Conservation (phyloP, 2,888 invertebrate species). For the Ormyrus thymus region DNA sequence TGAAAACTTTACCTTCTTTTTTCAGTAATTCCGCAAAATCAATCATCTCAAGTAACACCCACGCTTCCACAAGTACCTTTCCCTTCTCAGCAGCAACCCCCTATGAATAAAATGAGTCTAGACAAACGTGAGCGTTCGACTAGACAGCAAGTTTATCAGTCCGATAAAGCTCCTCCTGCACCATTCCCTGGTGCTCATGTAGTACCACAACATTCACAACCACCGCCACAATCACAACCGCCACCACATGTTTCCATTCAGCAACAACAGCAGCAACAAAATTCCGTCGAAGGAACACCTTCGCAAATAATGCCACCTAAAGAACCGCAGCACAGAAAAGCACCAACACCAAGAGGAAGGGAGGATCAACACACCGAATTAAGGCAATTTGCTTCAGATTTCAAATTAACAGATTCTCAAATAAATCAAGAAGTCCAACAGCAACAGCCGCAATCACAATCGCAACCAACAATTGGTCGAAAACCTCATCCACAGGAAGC, state of each 20-base stretch:
- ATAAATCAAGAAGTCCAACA: constrained; percentile 58
- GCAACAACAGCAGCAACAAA: constrained; percentile 30
- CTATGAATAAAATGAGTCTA: constrained; percentile 67
- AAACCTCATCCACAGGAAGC: constrained; percentile 62
- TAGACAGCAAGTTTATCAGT: constrained; percentile 70
- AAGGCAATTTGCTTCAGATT: constrained; percentile 87
- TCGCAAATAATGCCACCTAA: constrained; percentile 33
- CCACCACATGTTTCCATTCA: constrained; percentile 63
- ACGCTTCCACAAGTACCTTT: constrained; percentile 65
- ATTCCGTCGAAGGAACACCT: constrained; percentile 9
- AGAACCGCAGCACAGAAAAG: constrained; percentile 58
- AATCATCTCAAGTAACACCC: constrained; percentile 62
- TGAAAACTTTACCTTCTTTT: background rate
- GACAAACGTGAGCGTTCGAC: constrained; percentile 72
- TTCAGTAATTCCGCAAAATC: constrained; percentile 61
- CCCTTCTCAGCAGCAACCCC: constrained; percentile 61
- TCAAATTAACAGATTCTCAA: constrained; percentile 79
- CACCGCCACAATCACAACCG: constrained; percentile 64
- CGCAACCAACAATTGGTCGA: constrained; percentile 47
- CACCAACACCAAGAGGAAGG: constrained; percentile 66
- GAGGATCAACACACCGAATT: constrained; percentile 78
- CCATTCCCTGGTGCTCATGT: constrained; percentile 71
- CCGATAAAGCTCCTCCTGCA: constrained; percentile 71
- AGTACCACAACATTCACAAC: constrained; percentile 66
- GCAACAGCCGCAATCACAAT: constrained; percentile 58